Conservation (phyloP, 2,888 invertebrate genomes). For the Drosophila mayaguana region DNA sequence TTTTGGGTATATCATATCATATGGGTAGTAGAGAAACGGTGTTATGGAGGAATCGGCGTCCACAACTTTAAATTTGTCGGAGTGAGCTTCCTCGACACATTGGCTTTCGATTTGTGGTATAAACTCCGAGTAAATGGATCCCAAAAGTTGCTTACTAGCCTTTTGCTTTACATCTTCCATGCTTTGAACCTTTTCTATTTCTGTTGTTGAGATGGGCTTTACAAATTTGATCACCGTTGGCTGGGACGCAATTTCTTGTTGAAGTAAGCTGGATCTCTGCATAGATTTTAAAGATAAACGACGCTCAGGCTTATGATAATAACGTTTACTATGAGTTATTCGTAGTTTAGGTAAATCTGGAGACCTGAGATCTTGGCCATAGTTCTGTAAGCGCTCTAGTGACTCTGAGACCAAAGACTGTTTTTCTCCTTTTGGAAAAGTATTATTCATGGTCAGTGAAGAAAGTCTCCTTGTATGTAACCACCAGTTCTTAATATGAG, state of each 20-base stretch:
- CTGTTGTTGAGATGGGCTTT: background rate
- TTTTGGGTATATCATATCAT: background rate
- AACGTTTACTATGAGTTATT: background rate
- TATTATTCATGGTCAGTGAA: too few relatives aligned
- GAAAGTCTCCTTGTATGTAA: background rate
- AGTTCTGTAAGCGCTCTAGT: too few relatives aligned
- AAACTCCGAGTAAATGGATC: background rate
- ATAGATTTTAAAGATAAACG: background rate
- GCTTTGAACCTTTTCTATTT: background rate
- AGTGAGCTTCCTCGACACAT: background rate
- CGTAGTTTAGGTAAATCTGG: background rate
- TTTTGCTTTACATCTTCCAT: background rate
- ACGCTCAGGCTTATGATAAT: background rate
- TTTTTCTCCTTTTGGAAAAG: too few relatives aligned
- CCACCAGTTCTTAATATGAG: background rate
- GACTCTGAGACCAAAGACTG: too few relatives aligned
- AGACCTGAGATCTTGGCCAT: too few relatives aligned
- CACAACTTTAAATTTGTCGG: background rate
- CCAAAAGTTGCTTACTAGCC: background rate
- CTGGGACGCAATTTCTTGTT: background rate
- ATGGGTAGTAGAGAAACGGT: constrained; percentile 21
- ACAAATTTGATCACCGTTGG: background rate
- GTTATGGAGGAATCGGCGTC: background rate
- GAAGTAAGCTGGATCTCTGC: background rate
- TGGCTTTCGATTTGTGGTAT: background rate